Evolutionary conservation across 2,113 vertebrate species (phyloP).

Genomic region (Etia nguti): DNA sequence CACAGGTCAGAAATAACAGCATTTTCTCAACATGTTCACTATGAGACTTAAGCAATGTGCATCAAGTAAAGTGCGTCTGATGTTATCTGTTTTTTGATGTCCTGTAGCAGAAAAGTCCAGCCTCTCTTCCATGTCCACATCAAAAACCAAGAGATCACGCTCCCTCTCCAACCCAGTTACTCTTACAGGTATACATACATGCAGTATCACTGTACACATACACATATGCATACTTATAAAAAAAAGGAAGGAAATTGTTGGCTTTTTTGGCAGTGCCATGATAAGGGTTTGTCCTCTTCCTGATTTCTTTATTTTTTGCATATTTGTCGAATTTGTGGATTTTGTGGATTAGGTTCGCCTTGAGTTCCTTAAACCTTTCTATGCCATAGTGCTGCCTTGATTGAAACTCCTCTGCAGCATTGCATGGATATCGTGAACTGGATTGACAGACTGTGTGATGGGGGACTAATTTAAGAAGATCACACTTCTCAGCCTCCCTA

Average conservation of each 20-base stretch:
- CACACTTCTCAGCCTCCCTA: too few relatives aligned
- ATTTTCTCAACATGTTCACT: background rate
- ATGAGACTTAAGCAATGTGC: background rate
- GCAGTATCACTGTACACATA: background rate
- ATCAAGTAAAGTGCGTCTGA: background rate
- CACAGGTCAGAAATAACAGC: conserved; percentile 59
- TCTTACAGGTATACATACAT: conserved; percentile 30
- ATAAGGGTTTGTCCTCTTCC: background rate
- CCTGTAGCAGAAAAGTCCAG: conserved; percentile 60
- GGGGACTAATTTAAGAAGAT: too few relatives aligned
- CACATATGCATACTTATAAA: background rate
- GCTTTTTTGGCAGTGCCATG: background rate
- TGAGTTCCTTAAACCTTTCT: too few relatives aligned
- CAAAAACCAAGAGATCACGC: conserved; percentile 67
- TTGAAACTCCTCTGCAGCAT: too few relatives aligned
- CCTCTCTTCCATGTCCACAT: conserved; percentile 42
- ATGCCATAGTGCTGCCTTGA: too few relatives aligned
- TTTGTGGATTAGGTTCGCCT: too few relatives aligned
- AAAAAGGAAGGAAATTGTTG: background rate
- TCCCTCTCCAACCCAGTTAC: conserved; percentile 66
- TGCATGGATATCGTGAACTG: too few relatives aligned
- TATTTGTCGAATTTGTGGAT: background rate
- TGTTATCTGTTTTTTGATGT: background rate
- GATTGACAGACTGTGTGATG: too few relatives aligned
- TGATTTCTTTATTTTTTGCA: background rate